phyloP scores from a whole-genome alignment of 1,140 invertebrate genomes.

The Plutomurus gul region DNA sequence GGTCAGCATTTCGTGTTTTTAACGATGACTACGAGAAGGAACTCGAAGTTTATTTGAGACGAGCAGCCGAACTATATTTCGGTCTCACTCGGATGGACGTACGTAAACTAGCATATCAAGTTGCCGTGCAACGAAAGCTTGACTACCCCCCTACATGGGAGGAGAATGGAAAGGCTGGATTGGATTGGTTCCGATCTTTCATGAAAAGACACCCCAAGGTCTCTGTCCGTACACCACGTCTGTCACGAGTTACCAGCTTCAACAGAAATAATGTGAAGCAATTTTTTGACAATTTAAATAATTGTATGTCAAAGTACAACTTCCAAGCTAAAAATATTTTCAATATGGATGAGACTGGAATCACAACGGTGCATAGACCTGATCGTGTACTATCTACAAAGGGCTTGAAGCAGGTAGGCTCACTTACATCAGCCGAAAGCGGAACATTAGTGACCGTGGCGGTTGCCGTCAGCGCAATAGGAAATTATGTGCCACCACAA shows the following conservation, averaged over 20 bases:
- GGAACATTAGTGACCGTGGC: too few species aligned
- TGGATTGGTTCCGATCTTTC: conserved; percentile 60
- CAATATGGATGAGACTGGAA: too few species aligned
- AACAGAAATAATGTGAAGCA: conserved; percentile 59
- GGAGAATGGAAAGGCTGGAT: conserved; percentile 56
- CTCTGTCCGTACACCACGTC: conserved; percentile 57
- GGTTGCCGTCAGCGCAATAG: too few species aligned
- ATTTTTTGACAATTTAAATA: conserved; percentile 58
- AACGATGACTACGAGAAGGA: too few species aligned
- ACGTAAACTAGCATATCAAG: conserved; percentile 57
- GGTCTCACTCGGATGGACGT: conserved; percentile 57
- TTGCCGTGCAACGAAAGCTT: conserved; percentile 55
- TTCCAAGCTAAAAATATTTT: conserved; percentile 57
- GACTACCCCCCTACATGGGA: conserved; percentile 55
- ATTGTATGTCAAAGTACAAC: conserved; percentile 56
- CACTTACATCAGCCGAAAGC: too few species aligned
- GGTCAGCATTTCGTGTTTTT: too few species aligned
- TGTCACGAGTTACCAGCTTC: conserved; percentile 60
- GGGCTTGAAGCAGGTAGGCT: too few species aligned
- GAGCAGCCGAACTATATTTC: conserved; percentile 58
- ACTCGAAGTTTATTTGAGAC: too few species aligned
- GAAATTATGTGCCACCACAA: too few species aligned
- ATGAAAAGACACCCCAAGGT: conserved; percentile 59
- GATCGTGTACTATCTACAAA: too few species aligned
- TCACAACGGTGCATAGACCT: too few species aligned